Base-by-base conservation (phyloP, 1,140 invertebrate species). In the Drosophila nigromelanica region DNA sequence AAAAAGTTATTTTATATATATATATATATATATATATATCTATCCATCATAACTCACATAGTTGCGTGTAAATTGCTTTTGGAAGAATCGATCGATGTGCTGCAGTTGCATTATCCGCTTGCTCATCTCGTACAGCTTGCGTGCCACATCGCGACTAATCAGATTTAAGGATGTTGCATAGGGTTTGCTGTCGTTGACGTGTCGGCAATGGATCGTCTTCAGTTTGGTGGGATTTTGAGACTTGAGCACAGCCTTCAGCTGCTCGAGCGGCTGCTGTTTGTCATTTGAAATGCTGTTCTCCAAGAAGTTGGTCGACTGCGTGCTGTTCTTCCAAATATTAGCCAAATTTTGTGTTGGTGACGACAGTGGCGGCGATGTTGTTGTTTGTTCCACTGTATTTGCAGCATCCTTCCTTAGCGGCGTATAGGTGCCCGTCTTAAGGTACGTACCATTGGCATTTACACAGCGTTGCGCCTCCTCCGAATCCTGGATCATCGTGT, bases 391-490 rank as follows among this genome's bases (percentile, higher is more conserved):
- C 8, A 42, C 4, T n/a, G 42, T 43, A 30, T 67, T 63, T 2
- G 14, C 37, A 11, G 14, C 37, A 11, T 86, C 82, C 58, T 81
- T 89, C 35, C 90, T 74, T 11, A 90, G 74, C 0, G 87, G 89
- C 37, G 89, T 90, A 71, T 92, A 92, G 6, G 90, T 91, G 39
- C 91, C 91, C 10, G 91, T 89, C 21, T 90, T 91, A 0, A 92
- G 55, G 37, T 92, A 92, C 3, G 90, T 91, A 0, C 91, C 90
- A 79, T 89, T 91, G 0, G 80, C 85, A 27, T 83, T 76, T 0
- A 89, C 86, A 37, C 82, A 73, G 12, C 91, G 80, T 35, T 92
- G 91, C 5, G 76, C 90, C 47, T 83, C 87, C 43, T 91, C 89
- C 0, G 91, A 92, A n/a, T 91, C 81, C 59, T 92, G 76, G 18